Conservation (phyloP, 37 sponge, comb jelly and placozoan genomes). For the Dysidea cf. avara region DNA sequence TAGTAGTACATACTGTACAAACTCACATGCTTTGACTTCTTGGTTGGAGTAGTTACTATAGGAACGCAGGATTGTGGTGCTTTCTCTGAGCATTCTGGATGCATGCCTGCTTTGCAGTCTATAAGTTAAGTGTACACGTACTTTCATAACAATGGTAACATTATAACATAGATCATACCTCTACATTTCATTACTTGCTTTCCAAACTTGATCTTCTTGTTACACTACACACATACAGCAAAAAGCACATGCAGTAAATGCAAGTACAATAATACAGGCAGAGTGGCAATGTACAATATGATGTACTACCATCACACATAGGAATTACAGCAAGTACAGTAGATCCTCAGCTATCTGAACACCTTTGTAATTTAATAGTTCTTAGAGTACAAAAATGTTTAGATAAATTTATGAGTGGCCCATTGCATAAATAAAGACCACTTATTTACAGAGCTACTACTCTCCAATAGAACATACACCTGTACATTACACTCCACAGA, state of each 20-base stretch:
- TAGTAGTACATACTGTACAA: too few species aligned
- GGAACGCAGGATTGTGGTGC: slow-evolving; percentile 90
- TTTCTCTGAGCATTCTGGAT: slow-evolving; percentile 71
- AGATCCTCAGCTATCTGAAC: too few species aligned
- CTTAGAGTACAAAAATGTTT: too few species aligned
- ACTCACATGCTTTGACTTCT: slow-evolving; percentile 50
- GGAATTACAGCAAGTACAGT: too few species aligned
- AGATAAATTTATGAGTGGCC: too few species aligned
- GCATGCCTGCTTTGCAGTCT: slow-evolving; percentile 85
- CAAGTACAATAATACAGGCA: not conserved
- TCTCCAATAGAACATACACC: too few species aligned
- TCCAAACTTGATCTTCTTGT: slow-evolving; percentile 68
- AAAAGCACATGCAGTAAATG: not conserved
- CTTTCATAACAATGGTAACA: too few species aligned
- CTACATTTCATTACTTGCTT: slow-evolving; percentile 57
- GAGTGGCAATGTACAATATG: not conserved
- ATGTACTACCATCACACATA: not conserved
- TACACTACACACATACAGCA: slow-evolving; percentile 37
- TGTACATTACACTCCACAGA: too few species aligned
- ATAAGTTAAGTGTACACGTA: not conserved
- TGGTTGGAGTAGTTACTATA: slow-evolving; percentile 72
- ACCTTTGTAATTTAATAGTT: too few species aligned
- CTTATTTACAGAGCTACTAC: too few species aligned
- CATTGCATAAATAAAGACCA: too few species aligned
- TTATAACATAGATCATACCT: too few species aligned